Evolutionary conservation across 2,797 vertebrate species (phyloP), one percentile per base, ranked within the genome.

Genomic region (Galagoides demidoff): DNA sequence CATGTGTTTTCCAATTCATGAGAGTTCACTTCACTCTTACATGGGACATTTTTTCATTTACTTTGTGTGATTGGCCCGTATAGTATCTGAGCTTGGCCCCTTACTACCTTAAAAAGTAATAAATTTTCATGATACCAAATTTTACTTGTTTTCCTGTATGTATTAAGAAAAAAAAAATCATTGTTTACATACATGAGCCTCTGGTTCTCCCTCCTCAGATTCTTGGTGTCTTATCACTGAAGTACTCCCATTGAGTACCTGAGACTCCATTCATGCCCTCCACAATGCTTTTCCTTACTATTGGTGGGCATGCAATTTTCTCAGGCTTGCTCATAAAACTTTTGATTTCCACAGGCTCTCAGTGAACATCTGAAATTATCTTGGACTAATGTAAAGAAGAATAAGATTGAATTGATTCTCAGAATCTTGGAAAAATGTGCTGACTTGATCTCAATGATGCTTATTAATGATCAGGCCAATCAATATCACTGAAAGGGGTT

Each of bases 401-500:
- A 82, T 66, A 52, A 27, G 5, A 55, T 74, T 85, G 37, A 7
- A 9, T 73, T 81, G 31, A 22, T 63, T 92, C 55, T 89, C 61
- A 82, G n/a, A 82, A 61, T 68, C 39, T 70, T 89, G 7, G 20
- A 34, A 70, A 90, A 86, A 81, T 89, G 94, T 77, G 17, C 74
- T 77, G 34, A 82, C n/a, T 49, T 49, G 49, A 49, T 49, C 49
- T 3, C 68, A 74, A 70, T 82, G 52, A 76, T 89, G 16, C 43
- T 82, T 64, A 92, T 11, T 82, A 43, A n/a, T 81, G 37, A 89
- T 78, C 10, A 63, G 74, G 27, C 20, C 81, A 71, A 92, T 16
- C 34, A 73, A 31, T 89, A 73, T 74, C 22, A 19, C 34, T 85
- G 14, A 85, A 74, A 81, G 66, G 39, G 89, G 2, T 94, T 94